These are phyloP conservation scores for Rhinolophus ferrumequinum DNA, from an alignment of 2,113 vertebrate genomes.

Conservation along the genomic window DNA sequence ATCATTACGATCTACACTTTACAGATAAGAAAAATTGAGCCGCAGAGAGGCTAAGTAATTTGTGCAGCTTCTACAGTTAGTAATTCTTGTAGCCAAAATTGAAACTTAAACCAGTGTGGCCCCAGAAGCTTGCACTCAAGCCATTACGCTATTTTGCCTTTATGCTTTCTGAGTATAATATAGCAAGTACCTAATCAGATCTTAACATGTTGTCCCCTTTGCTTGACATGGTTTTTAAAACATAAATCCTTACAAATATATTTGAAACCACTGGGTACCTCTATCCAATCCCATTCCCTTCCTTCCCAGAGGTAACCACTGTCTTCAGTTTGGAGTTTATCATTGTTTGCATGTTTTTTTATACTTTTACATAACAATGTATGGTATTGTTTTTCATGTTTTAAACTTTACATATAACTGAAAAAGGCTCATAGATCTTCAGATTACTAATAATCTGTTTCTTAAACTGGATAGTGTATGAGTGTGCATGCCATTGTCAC, in stretches of 20 bases:
- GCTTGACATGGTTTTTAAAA: neutral
- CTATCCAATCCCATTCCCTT: neutral
- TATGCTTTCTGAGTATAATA: neutral
- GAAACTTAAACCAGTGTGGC: neutral
- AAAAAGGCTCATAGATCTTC: neutral
- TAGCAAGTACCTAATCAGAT: neutral
- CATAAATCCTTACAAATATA: neutral
- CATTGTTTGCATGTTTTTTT: neutral
- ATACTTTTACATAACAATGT: neutral
- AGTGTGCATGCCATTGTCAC: neutral
- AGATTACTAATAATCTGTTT: neutral
- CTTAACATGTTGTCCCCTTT: neutral
- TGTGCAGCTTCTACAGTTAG: neutral
- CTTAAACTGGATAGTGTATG: neutral
- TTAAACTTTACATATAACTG: neutral
- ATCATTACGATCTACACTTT: slow-evolving; percentile 33
- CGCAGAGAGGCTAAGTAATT: neutral
- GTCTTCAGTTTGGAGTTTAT: neutral
- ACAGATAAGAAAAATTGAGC: neutral
- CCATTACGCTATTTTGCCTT: neutral
- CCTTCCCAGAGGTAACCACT: neutral
- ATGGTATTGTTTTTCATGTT: neutral
- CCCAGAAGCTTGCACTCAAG: neutral
- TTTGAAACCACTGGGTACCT: neutral
- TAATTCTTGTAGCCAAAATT: neutral